Evolutionary conservation across 2,888 invertebrate species (phyloP).

Genomic region (Escarpia spicata): DNA sequence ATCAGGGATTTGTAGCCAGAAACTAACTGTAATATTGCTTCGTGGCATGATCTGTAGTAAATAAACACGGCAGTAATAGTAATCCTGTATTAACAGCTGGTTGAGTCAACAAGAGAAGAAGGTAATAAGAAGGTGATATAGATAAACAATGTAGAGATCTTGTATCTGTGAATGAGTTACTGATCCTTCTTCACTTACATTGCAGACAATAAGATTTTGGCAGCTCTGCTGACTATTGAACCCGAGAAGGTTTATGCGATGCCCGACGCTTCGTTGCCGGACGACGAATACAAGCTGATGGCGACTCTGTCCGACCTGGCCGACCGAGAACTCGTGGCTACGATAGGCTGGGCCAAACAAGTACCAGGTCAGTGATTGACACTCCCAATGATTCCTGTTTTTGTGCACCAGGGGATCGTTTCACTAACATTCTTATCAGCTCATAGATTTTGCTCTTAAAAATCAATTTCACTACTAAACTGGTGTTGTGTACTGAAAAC

Average conservation of each 20-base stretch:
- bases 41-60: background rate
- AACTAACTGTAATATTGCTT: background rate
- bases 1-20: background rate
- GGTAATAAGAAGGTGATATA: background rate
- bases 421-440: no score
- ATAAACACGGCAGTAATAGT: background rate
- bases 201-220: slow-evolving; percentile 85
- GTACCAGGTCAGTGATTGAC: slow-evolving; percentile 77
- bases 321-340: slow-evolving; percentile 89
- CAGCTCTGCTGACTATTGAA: slow-evolving; percentile 82
- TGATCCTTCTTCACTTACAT: background rate
- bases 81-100: background rate
- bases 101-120: background rate
- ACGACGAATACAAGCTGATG: slow-evolving; percentile 72
- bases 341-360: slow-evolving; percentile 97
- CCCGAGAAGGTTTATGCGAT: slow-evolving; percentile 76
- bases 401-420: background rate
- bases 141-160: background rate
- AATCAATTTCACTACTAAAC: no score
- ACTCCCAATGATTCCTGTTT: slow-evolving; percentile 6
- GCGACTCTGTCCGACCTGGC: slow-evolving; percentile 89
- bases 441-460: background rate
- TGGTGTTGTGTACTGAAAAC: no score
- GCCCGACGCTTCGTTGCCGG: slow-evolving; percentile 63
- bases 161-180: background rate